phyloP scores from a whole-genome alignment of 1,140 invertebrate genomes.

The Nymphalis io region DNA sequence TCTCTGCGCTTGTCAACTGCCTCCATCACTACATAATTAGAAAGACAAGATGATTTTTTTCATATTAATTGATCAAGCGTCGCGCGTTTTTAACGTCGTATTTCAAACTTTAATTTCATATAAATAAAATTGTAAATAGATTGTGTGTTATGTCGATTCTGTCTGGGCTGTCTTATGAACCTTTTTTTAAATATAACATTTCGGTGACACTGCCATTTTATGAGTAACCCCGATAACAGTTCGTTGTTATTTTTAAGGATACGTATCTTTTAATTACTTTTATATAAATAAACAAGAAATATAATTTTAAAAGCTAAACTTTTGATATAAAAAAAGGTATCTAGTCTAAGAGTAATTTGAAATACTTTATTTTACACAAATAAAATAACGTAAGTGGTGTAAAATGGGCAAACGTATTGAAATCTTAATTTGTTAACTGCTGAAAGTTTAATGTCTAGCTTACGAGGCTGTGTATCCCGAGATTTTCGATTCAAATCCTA shows the following conservation, averaged over 20 bases:
- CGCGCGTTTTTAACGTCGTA: background rate
- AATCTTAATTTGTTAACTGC: no score
- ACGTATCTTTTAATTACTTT: slow-evolving; percentile 17
- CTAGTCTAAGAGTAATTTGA: background rate
- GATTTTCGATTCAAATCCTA: no score
- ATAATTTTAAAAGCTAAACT: background rate
- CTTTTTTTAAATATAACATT: slow-evolving; percentile 59
- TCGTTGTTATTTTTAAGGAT: slow-evolving; percentile 2
- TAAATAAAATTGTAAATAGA: slow-evolving; percentile 23
- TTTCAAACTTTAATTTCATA: slow-evolving; percentile 21
- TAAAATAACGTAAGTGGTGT: no score
- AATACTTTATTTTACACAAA: background rate
- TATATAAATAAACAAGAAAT: slow-evolving; percentile 7
- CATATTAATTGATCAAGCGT: slow-evolving; percentile 57
- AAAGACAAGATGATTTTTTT: slow-evolving; percentile 64
- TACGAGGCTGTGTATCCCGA: no score
- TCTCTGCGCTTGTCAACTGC: slow-evolving; percentile 62
- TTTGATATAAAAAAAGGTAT: background rate
- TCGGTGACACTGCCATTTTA: slow-evolving; percentile 65
- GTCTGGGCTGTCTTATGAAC: slow-evolving; percentile 45
- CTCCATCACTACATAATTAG: slow-evolving; percentile 67
- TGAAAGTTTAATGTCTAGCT: no score
- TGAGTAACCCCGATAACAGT: slow-evolving; percentile 15
- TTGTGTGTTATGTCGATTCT: slow-evolving; percentile 29
- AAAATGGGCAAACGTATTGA: no score